Conservation (phyloP, 2,113 vertebrate species). For the Nothocercus nigrocapillus region DNA sequence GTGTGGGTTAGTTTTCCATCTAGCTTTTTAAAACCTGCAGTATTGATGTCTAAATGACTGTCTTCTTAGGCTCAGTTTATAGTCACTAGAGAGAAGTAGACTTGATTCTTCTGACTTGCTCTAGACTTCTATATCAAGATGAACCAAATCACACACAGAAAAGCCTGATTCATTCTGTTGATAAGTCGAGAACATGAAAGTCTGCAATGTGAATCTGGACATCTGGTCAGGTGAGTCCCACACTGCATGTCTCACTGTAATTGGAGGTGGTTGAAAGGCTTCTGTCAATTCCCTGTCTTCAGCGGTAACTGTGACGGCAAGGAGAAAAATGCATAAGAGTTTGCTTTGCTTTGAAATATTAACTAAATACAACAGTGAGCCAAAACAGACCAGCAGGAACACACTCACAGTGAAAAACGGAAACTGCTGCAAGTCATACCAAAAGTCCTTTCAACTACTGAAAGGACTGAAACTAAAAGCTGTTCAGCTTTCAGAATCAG, state of each 20-base stretch:
- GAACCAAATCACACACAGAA: not conserved
- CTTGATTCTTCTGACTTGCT: not conserved
- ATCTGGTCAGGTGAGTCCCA: not conserved
- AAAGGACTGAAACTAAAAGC: not conserved
- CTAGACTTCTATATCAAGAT: not conserved
- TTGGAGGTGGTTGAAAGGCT: not conserved
- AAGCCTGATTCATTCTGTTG: not conserved
- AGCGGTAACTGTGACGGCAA: not conserved
- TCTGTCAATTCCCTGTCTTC: not conserved
- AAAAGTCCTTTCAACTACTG: not conserved
- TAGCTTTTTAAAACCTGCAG: not conserved
- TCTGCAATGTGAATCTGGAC: not conserved
- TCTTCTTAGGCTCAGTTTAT: not conserved
- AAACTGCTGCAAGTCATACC: not conserved
- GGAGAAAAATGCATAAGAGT: not conserved
- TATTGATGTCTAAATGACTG: not conserved
- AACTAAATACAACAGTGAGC: not conserved
- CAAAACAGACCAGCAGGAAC: not conserved
- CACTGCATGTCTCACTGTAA: not conserved
- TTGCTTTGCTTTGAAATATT: not conserved
- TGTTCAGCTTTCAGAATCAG: not conserved
- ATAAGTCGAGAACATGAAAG: not conserved
- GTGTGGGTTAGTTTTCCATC: not conserved
- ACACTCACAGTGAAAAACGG: not conserved
- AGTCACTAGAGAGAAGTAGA: not conserved